Conservation (phyloP, 35 echinoderm and acorn worm genomes). For the Apostichopus californicus region DNA sequence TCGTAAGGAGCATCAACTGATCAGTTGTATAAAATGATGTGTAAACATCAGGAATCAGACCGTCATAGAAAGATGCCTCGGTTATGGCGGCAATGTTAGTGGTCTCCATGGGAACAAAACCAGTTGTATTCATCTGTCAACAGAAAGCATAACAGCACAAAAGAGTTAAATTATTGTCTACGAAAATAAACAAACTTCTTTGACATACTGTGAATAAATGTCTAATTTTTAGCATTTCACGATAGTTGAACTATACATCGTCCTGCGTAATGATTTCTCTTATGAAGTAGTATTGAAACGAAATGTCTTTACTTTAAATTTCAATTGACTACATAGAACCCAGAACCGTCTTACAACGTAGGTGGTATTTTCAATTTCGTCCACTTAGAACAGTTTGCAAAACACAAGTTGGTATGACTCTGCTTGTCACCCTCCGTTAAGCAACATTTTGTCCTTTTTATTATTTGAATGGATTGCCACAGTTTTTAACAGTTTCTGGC, state of each 20-base stretch:
- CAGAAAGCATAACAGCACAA: not conserved
- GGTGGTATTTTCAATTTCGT: no score
- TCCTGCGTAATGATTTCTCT: no score
- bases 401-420: not conserved
- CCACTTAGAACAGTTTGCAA: no score
- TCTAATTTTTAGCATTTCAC: no score
- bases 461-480: not conserved
- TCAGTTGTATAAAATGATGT: not conserved
- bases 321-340: no score
- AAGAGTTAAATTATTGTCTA: not conserved
- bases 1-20: not conserved
- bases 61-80: not conserved
- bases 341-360: no score
- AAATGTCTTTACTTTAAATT: no score
- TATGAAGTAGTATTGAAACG: no score
- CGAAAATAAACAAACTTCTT: no score
- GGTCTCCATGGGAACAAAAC: not conserved
- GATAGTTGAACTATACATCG: no score
- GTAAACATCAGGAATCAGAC: not conserved
- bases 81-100: not conserved
- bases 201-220: no score
- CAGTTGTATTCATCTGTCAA: slow-evolving; percentile 9
- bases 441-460: not conserved
- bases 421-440: not conserved
- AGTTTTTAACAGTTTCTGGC: no score